Percentiles rank a stretch among this genome's conserved stretches.
Evolutionary conservation across 2,888 invertebrate species (phyloP).

Genomic region (Leptinotarsa juncta): DNA sequence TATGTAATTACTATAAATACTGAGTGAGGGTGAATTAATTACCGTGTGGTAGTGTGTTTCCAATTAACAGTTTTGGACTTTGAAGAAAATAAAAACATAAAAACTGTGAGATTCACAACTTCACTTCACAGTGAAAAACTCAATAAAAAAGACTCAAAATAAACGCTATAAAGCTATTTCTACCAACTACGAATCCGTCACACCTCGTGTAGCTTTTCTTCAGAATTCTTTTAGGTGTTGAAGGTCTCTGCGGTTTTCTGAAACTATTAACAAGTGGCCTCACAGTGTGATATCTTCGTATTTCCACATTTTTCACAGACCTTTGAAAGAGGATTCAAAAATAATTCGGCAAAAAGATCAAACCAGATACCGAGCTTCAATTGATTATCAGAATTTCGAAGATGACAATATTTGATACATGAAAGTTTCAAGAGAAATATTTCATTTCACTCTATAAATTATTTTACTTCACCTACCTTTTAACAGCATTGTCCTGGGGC

Average conservation of each 20-base stretch:
- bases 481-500: conserved; percentile 68
- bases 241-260: conserved; percentile 44
- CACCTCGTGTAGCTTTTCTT: conserved; percentile 51
- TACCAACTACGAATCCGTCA: background rate
- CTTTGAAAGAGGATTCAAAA: conserved; percentile 31
- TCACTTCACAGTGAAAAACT: background rate
- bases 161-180: conserved; percentile 9
- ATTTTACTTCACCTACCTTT: conserved; percentile 61
- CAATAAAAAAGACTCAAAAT: background rate
- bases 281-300: conserved; percentile 44
- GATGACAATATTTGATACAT: too few relatives aligned
- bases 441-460: too few relatives aligned
- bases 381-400: too few relatives aligned
- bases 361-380: too few relatives aligned
- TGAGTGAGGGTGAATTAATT: background rate
- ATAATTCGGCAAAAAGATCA: background rate
- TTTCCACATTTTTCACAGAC: conserved; percentile 46
- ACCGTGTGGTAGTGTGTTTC: background rate
- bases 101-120: background rate
- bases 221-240: conserved; percentile 49
- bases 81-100: background rate
- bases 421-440: too few relatives aligned
- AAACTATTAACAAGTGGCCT: conserved; percentile 40
- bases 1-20: background rate
- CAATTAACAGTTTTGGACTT: background rate